These are phyloP conservation scores for Drosophila hydei DNA, from an alignment of 1,140 invertebrate species.

Conservation along the genomic window DNA sequence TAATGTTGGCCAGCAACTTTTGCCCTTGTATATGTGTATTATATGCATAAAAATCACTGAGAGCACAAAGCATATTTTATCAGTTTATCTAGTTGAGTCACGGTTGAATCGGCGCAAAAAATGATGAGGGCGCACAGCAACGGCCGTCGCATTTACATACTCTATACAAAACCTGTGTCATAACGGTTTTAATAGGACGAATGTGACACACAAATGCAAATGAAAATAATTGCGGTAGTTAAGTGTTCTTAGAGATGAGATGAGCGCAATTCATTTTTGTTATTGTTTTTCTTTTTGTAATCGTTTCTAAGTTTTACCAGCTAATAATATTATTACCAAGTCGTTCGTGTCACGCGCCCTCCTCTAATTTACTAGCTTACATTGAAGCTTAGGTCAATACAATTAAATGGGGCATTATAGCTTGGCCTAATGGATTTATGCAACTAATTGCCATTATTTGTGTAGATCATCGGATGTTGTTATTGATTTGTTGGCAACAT, in stretches of 20 bases:
- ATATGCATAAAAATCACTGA: neutral
- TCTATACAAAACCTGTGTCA: neutral
- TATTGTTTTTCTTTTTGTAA: too few relatives aligned
- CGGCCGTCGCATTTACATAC: neutral
- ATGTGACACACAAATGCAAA: neutral
- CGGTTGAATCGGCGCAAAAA: slow-evolving; percentile 22
- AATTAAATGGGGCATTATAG: slow-evolving; percentile 5
- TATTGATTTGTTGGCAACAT: slow-evolving; percentile 38
- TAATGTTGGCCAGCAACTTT: neutral
- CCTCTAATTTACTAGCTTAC: neutral
- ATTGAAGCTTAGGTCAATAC: neutral
- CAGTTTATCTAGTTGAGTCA: slow-evolving; percentile 46
- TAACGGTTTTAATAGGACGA: neutral
- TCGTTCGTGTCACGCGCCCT: neutral
- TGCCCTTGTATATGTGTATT: slow-evolving; percentile 3
- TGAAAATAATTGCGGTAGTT: neutral
- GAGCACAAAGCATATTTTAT: slow-evolving; percentile 31
- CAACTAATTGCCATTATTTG: slow-evolving; percentile 19
- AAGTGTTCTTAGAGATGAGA: neutral
- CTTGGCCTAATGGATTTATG: neutral
- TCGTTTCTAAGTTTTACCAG: too few relatives aligned
- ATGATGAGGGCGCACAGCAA: slow-evolving; percentile 32
- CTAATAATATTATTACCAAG: neutral
- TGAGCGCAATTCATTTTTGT: neutral
- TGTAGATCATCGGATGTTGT: slow-evolving; percentile 6